Evolutionary conservation across 2,888 invertebrate genomes (phyloP).

Genomic region (Acrobasis suavella): DNA sequence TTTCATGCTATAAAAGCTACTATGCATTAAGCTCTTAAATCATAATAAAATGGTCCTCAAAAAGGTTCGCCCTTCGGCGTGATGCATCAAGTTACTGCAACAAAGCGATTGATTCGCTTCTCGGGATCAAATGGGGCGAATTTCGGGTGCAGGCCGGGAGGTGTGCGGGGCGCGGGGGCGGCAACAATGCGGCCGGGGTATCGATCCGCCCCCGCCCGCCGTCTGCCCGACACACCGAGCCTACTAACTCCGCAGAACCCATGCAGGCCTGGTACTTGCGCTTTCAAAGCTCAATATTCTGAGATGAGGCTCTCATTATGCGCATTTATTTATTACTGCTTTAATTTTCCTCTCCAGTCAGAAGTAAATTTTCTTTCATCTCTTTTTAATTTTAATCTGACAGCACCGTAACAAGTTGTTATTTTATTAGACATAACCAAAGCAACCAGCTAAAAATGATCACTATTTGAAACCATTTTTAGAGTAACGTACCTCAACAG

Average conservation of each 20-base stretch:
- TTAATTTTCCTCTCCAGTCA: conserved; percentile 4
- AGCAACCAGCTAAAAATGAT: background rate
- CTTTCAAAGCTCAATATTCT: conserved; percentile 52
- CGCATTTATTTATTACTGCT: conserved; percentile 5
- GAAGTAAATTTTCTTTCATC: background rate
- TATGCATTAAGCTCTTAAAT: conserved; percentile 27
- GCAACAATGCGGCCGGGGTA: conserved; percentile 79
- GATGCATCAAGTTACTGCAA: conserved; percentile 71
- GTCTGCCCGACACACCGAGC: conserved; percentile 68
- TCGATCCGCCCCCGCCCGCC: conserved; percentile 70
- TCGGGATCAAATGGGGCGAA: conserved; percentile 78
- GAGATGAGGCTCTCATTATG: background rate
- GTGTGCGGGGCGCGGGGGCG: conserved; percentile 53
- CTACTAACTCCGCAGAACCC: conserved; percentile 58
- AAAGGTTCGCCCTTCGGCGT: conserved; percentile 38
- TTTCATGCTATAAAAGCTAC: conserved; percentile 23
- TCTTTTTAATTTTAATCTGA: conserved; percentile 8
- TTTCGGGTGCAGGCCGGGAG: conserved; percentile 65
- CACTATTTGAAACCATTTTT: no score
- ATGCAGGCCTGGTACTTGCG: conserved; percentile 74
- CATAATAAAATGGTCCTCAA: conserved; percentile 33
- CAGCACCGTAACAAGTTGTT: background rate
- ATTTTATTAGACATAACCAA: background rate
- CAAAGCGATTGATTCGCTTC: conserved; percentile 76
- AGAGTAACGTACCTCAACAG: no score